A percentile compares a stretch with the other conserved stretches of the same genome.
phyloP scores from a whole-genome alignment of 2,888 invertebrate species.

The Acleris laterana region DNA sequence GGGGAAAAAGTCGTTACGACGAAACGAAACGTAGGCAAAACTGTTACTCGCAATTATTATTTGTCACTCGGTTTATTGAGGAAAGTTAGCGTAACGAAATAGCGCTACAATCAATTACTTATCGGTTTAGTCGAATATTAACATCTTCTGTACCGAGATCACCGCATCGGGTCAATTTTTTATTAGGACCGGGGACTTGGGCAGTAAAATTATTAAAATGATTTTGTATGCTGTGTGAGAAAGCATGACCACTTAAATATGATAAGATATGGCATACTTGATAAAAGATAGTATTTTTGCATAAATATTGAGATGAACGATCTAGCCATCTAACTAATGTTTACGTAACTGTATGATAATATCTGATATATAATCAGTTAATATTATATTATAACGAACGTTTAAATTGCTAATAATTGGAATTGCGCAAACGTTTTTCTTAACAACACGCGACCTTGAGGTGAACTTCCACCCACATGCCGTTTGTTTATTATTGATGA shows the following conservation, averaged over 20 bases:
- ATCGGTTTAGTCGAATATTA: conserved; percentile 10
- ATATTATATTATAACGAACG: too few relatives aligned
- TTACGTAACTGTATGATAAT: conserved; percentile 17
- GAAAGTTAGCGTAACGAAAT: conserved; percentile 32
- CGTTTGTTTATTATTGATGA: conserved; percentile 73
- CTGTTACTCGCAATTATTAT: conserved; percentile 21
- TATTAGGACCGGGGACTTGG: too few relatives aligned
- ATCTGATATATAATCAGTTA: conserved; percentile 2
- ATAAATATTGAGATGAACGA: conserved; percentile 25
- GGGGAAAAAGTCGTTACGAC: conserved; percentile 17
- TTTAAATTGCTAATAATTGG: conserved; percentile 16
- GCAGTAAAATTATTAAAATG: conserved; percentile 4
- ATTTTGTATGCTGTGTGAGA: conserved; percentile 14
- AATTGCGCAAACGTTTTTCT: conserved; percentile 21
- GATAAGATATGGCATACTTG: conserved; percentile 15
- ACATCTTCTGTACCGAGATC: too few relatives aligned
- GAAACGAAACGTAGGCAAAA: conserved; percentile 25
- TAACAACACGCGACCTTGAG: conserved; percentile 57
- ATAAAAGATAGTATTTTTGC: conserved; percentile 24
- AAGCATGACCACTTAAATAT: conserved; percentile 26
- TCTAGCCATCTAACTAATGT: conserved; percentile 8
- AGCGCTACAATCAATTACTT: conserved; percentile 15
- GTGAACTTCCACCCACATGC: conserved; percentile 70
- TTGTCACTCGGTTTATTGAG: conserved; percentile 26
- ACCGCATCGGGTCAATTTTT: too few relatives aligned